Percentiles rank a stretch among this genome's conserved stretches.
phyloP scores from a whole-genome alignment of 2,113 vertebrate species.

The Bambusicola thoracicus region DNA sequence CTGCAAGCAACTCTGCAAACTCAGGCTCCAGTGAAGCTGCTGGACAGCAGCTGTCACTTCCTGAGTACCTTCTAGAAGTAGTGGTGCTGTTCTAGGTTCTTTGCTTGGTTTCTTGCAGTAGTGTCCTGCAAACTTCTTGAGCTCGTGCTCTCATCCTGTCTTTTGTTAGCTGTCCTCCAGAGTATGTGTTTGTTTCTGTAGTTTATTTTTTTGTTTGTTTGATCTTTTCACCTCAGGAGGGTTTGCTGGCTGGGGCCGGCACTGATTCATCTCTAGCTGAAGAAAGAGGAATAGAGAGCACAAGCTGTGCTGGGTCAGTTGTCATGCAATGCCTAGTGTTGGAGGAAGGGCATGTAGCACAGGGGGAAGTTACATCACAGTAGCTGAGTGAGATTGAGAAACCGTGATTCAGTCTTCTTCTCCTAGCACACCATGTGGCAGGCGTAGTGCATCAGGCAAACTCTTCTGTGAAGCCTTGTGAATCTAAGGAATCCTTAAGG shows the following conservation, averaged over 20 bases:
- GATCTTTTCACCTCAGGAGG: not conserved
- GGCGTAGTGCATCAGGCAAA: not conserved
- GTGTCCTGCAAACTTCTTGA: not conserved
- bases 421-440: not conserved
- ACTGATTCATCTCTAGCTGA: not conserved
- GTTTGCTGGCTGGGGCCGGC: not conserved
- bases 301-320: not conserved
- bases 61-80: not conserved
- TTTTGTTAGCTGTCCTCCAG: not conserved
- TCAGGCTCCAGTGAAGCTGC: not conserved
- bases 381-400: slow-evolving; percentile 15
- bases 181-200: not conserved
- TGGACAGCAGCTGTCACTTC: slow-evolving; percentile 1
- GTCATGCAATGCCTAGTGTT: fast-evolving
- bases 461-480: no score
- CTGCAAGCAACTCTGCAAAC: not conserved
- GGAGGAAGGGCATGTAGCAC: not conserved
- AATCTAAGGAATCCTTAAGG: not conserved
- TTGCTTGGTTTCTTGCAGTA: not conserved
- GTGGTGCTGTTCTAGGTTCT: not conserved
- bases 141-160: not conserved
- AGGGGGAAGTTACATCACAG: slow-evolving; percentile 34
- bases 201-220: not conserved
- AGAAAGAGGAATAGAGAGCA: not conserved
- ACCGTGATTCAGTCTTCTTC: slow-evolving; percentile 15